Conservation (phyloP, 2,113 vertebrate genomes). For the Pardalotus punctatus region DNA sequence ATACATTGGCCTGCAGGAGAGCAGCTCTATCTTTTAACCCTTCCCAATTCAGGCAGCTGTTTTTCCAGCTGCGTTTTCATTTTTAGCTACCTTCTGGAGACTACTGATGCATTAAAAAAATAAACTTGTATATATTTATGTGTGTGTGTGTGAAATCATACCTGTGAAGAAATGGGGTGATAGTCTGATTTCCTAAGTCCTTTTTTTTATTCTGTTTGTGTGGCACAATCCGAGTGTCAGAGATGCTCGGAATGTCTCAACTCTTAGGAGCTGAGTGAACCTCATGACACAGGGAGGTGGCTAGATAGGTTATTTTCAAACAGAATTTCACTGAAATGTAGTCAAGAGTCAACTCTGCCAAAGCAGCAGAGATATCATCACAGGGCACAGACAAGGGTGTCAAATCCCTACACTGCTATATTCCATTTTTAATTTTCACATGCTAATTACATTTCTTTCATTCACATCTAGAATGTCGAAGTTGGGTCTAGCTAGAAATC, state of each 20-base stretch:
- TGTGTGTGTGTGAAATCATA: neutral
- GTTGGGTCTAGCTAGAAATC: neutral
- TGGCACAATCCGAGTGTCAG: neutral
- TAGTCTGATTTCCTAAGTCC: neutral
- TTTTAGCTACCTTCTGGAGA: neutral
- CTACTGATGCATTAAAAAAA: neutral
- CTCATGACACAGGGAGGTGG: neutral
- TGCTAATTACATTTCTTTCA: neutral
- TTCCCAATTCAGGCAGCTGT: neutral
- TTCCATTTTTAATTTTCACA: neutral
- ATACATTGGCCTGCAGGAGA: accelerated
- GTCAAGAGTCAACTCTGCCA: neutral
- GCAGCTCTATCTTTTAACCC: neutral
- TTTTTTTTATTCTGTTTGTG: accelerated
- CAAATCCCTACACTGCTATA: neutral
- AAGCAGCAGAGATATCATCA: neutral
- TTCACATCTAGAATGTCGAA: neutral
- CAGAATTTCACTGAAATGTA: neutral
- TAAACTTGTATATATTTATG: neutral
- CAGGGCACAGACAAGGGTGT: neutral
- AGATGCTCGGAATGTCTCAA: neutral
- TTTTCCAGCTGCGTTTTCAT: neutral
- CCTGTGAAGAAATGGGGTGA: neutral
- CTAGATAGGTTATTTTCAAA: neutral
- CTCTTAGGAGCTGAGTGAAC: neutral